A percentile compares a stretch with the other conserved stretches of the same genome.
Conservation (phyloP, 1,140 invertebrate species). For the Elymnias hypermnestra region DNA sequence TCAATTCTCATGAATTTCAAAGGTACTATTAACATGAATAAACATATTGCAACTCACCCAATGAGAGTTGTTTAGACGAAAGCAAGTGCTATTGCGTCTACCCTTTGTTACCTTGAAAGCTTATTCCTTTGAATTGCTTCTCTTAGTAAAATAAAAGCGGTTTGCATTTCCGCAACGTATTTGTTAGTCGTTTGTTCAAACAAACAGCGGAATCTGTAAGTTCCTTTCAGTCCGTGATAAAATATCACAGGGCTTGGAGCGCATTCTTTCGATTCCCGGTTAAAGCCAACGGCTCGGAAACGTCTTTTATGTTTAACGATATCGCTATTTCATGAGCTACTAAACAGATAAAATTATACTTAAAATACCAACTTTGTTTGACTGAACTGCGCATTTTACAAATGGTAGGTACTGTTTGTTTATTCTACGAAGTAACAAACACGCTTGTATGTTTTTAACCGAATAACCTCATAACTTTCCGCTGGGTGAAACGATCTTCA, state of each 20-base stretch:
- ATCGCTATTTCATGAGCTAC: constrained; percentile 20
- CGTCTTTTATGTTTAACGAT: constrained; percentile 54
- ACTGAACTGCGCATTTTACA: too few species aligned
- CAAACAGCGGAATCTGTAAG: constrained; percentile 57
- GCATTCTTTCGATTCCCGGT: constrained; percentile 55
- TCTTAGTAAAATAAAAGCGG: constrained; percentile 52
- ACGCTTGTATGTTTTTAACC: too few species aligned
- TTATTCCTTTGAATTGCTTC: constrained; percentile 60
- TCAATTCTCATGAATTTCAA: too few species aligned
- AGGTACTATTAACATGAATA: constrained; percentile 1
- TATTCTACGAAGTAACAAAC: too few species aligned
- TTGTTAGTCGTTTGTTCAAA: constrained; percentile 65
- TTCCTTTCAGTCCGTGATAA: constrained; percentile 62
- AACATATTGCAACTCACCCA: constrained; percentile 8
- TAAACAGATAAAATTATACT: constrained; percentile 8
- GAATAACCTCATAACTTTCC: too few species aligned
- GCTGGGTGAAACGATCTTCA: too few species aligned
- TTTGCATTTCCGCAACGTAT: constrained; percentile 64
- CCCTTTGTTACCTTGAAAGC: constrained; percentile 46
- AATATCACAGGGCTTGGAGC: constrained; percentile 60
- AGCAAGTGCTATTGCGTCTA: constrained; percentile 15
- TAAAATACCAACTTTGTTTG: too few species aligned
- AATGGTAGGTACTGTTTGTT: too few species aligned
- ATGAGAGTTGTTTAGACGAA: constrained; percentile 8
- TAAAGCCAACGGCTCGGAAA: constrained; percentile 52